Base-by-base conservation (phyloP, 1,140 invertebrate species). In the Anthonomus grandis region DNA sequence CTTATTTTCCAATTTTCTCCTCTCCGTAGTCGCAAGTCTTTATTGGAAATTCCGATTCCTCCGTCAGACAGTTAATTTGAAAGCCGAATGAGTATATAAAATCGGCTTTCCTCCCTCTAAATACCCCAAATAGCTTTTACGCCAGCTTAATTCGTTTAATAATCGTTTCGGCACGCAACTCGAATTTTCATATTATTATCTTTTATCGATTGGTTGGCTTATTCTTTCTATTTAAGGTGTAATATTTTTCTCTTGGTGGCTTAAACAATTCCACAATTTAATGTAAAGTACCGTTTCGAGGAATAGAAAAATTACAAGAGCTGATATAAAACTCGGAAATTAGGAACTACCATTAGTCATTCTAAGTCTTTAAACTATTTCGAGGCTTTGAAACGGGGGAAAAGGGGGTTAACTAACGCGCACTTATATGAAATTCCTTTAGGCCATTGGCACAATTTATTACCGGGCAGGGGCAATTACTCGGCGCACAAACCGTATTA, bases 371-470 rank as follows among this genome's bases (percentile, higher is more conserved):
- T 17, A n/a, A n/a, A 41, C 38, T 18, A n/a, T 41, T 18, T 3
- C 8, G 17, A 10, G 2, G 9, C 25, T 13, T 34, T 25, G 57
- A 57, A 57, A 41, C 38, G 25, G 6, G 23, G 27, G 41, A 55
- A 65, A 60, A 52, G 56, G 66, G 57, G 62, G 57, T 38, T 27
- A 48, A 36, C 53, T 57, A 46, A 54, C 65, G 53, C 42, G 60
- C 59, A 68, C 68, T 71, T 71, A 71, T 71, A 71, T 71, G 70
- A 71, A 71, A 71, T 71, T 70, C 70, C 70, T 68, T 64, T 59
- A 63, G 66, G 70, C 70, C 68, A 71, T 71, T 70, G 70, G 68
- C 62, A 61, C 61, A 63, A 71, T 71, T 71, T 71, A 71, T 71
- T 60, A 63, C 46, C 58, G 66, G 60, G 58, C 63, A 57, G 51